Evolutionary conservation across 2,888 invertebrate genomes (phyloP).

Genomic region (Tetanocera ferruginea): DNA sequence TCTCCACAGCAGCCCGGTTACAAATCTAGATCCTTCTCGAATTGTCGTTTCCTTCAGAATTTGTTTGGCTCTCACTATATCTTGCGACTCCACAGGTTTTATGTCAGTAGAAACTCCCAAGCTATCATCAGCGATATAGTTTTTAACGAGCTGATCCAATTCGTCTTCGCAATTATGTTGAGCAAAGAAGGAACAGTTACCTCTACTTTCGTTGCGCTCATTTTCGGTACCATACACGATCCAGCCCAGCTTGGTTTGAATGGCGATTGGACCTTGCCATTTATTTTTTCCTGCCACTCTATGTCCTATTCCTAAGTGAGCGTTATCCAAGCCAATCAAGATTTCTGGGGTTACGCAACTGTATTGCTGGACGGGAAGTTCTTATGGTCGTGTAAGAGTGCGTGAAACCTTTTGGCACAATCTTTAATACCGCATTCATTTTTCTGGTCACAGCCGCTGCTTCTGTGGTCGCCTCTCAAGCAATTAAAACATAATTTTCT

Average conservation of each 20-base stretch:
- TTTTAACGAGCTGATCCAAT: slow-evolving; percentile 16
- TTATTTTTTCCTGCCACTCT: slow-evolving; percentile 13
- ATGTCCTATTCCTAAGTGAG: slow-evolving; percentile 29
- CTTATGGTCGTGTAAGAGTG: background rate
- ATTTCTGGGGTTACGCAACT: slow-evolving; percentile 22
- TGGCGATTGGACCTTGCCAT: slow-evolving; percentile 12
- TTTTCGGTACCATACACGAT: background rate
- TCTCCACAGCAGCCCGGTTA: no score
- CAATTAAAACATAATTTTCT: slow-evolving; percentile 37
- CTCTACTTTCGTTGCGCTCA: background rate
- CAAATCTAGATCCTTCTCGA: no score
- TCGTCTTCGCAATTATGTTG: background rate
- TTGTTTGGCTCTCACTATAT: no score
- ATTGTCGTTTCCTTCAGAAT: no score
- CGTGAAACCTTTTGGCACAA: background rate
- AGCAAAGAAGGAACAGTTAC: background rate
- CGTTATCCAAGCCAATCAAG: slow-evolving; percentile 39
- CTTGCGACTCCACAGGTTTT: background rate
- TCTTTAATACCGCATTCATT: background rate
- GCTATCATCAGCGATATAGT: slow-evolving; percentile 4
- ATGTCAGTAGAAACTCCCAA: background rate
- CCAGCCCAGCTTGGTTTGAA: background rate
- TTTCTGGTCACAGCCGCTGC: slow-evolving; percentile 10
- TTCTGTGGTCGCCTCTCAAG: slow-evolving; percentile 17
- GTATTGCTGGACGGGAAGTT: slow-evolving; percentile 14